phyloP scores from a whole-genome alignment of 2,797 vertebrate genomes.

The Emys orbicularis region DNA sequence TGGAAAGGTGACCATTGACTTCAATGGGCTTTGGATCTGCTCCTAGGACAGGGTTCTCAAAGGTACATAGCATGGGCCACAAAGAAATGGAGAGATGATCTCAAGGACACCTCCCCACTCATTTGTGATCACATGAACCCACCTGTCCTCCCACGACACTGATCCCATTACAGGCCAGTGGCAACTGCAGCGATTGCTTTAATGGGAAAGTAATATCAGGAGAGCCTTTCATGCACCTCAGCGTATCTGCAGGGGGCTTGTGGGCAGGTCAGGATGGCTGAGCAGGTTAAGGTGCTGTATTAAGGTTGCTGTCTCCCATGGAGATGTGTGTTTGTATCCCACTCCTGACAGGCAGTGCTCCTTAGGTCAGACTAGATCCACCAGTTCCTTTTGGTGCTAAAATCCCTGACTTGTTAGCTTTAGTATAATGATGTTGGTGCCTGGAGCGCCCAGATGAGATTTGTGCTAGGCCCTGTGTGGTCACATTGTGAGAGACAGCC shows the following conservation, averaged over 20 bases:
- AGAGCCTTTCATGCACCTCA: background rate
- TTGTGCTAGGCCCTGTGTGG: background rate
- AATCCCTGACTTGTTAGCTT: background rate
- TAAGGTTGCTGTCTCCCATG: background rate
- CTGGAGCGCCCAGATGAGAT: background rate
- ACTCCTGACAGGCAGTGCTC: background rate
- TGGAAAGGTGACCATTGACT: background rate
- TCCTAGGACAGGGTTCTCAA: background rate
- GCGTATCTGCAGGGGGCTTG: background rate
- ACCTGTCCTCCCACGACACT: no score
- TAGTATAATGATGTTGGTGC: background rate
- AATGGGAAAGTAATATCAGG: background rate
- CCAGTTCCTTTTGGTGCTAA: background rate
- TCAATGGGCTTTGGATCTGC: background rate
- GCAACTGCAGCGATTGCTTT: background rate
- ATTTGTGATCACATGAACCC: background rate
- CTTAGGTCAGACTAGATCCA: background rate
- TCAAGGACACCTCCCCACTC: background rate
- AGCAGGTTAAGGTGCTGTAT: background rate
- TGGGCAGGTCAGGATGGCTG: background rate
- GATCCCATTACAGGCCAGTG: no score
- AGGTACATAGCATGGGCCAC: background rate
- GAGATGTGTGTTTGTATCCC: background rate
- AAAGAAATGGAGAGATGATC: background rate
- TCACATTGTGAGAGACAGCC: background rate